phyloP scores from a whole-genome alignment of 2,113 vertebrate species.

The Dendropsophus ebraccatus region DNA sequence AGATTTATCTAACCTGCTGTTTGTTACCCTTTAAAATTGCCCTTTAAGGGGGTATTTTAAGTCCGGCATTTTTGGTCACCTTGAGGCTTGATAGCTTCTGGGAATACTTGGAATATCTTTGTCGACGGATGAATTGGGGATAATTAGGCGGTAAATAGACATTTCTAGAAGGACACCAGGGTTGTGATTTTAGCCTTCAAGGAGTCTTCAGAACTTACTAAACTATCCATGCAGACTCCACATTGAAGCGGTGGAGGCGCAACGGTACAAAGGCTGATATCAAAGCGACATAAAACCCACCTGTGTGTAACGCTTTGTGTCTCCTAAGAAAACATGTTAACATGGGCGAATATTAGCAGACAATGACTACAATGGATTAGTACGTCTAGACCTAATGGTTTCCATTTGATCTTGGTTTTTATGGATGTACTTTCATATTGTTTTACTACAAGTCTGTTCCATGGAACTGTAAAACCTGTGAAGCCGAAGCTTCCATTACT shows the following conservation, averaged over 20 bases:
- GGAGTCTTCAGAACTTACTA: background rate
- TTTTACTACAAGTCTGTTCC: background rate
- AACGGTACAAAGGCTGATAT: background rate
- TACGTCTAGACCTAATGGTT: background rate
- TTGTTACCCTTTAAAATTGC: too few relatives aligned
- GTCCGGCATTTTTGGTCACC: too few relatives aligned
- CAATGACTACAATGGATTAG: background rate
- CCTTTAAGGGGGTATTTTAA: too few relatives aligned
- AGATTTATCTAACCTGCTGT: too few relatives aligned
- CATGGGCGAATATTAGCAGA: background rate
- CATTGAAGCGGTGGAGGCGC: background rate
- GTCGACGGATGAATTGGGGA: background rate
- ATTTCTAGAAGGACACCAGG: background rate
- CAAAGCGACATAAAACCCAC: background rate
- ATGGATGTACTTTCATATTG: background rate
- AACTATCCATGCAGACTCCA: background rate
- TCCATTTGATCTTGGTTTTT: slow-evolving; percentile 30
- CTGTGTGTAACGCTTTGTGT: background rate
- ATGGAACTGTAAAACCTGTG: background rate
- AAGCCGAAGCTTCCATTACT: background rate
- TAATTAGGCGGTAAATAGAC: background rate
- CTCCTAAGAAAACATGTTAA: background rate
- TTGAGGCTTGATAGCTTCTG: too few relatives aligned
- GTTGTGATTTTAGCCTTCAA: background rate
- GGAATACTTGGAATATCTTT: background rate